Base-by-base conservation (phyloP, 2,888 invertebrate species). In the Drosophila neonasuta region DNA sequence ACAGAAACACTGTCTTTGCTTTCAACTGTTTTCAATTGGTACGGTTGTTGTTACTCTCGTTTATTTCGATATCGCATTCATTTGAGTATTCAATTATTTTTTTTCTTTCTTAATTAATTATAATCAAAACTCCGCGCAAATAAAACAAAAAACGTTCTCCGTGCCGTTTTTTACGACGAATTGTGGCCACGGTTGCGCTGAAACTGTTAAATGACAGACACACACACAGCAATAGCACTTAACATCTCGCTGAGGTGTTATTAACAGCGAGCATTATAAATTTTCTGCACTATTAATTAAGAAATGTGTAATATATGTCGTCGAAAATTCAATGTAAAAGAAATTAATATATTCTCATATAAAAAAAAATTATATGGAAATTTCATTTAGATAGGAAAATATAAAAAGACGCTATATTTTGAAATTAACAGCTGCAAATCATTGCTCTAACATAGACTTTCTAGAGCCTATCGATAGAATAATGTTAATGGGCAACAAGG, bases 51-150 rank as follows among this genome's bases (percentile, higher is more conserved):
- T 49, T 61, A 11, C 54, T 52, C 30, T 51, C 11, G 39, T 54
- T 61, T 74, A 71, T 50, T 68, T 74, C 58, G 45, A 58, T 63
- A 71, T 64, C 45, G 54, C 51, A 52, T 58, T 64, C 64, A 74
- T 68, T 71, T 61, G 62, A 49, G 57, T 44, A 68, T 58, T 55
- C 63, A 49, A 68, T 68, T 71, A 71, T 64, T 55, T 63, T 52
- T 74, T 74, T 58, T 64, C 52, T 74, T 74, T 64, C 56, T 68
- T 56, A 55, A 56, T 74, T 74, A 76, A 67, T 71, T 57, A 50
- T 41, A 58, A 58, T 71, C 36, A 60, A 68, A 74, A 74, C 60
- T 55, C 41, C 56, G 55, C 57, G 55, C 55, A 57, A 54, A 48
- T 58, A 65, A 67, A 64, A 61, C 59, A 61, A 64, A 55, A 61